Evolutionary conservation across 2,113 vertebrate species (phyloP), one percentile per base, ranked within the genome.

Genomic region (Aphyosemion australe): DNA sequence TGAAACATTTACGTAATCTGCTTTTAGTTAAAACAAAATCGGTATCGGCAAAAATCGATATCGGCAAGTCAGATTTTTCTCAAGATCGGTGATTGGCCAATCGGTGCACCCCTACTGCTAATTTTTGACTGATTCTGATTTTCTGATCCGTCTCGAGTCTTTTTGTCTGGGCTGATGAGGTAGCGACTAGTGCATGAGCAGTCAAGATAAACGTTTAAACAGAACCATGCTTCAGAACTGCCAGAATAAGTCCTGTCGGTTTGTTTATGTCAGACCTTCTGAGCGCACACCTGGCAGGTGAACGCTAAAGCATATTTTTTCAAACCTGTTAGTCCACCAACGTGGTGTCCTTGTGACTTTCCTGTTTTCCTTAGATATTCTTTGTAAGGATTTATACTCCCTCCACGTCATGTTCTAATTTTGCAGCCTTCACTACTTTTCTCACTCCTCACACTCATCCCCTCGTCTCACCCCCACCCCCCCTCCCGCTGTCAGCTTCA

Each of bases 191-290:
- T 26, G 21, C 21, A 26, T 4, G 21, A 26, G 21, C 21, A 26
- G 21, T 4, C 21, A 26, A 26, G 21, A 26, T 26, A 4, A 26
- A 26, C 21, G 2, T 26, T 26, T 4, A 26, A 26, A 26, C 21
- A 26, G 21, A 26, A 26, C 2, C 21, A 4, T 26, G 21, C 21
- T 26, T 26, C 21, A 2, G 4, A 26, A 26, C 21, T 26, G 21
- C 21, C 21, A 26, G 21, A 26, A 26, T 2, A 26, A 26, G 4
- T 26, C 21, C 21, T 26, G 21, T 62, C n/a, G 65, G 46, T 19
- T 70, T 84, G 73, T 85, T 87, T 70, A 73, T 53, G 55, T 41
- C 12, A 1, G 54, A 26, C 67, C 75, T 48, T 55, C 65, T 58
- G 42, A 39, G 26, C 3, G 3, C 32, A 32, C 32, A 75, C 74